A percentile compares a stretch with the other conserved stretches of the same genome.
These are phyloP conservation scores for Threskiornis aethiopicus DNA, from an alignment of 2,797 vertebrate genomes.

Conservation along the genomic window DNA sequence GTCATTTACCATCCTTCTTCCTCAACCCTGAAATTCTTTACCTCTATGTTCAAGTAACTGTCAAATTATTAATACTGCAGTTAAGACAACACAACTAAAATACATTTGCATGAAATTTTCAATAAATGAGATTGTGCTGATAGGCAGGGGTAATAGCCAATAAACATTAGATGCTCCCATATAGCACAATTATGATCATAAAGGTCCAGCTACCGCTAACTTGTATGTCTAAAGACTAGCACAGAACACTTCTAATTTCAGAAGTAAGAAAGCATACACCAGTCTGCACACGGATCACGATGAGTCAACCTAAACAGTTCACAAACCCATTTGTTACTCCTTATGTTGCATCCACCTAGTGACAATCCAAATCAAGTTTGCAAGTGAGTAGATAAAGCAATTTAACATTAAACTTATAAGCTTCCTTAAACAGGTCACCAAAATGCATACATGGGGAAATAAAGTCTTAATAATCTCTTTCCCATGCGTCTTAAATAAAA, in stretches of 20 bases:
- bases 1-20: not conserved
- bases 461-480: not conserved
- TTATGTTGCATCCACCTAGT: not conserved
- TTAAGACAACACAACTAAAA: not conserved
- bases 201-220: not conserved
- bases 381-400: not conserved
- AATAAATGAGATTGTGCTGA: not conserved
- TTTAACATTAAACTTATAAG: not conserved
- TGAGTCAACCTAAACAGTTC: not conserved
- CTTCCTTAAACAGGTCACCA: not conserved
- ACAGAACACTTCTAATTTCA: not conserved
- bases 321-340: not conserved
- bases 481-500: not conserved
- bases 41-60: not conserved
- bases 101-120: not conserved
- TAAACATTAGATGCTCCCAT: not conserved
- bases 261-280: not conserved
- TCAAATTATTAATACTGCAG: not conserved
- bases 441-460: not conserved
- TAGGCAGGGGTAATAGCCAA: not conserved
- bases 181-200: not conserved
- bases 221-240: accelerated
- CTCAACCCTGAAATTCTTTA: not conserved
- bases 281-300: accelerated
- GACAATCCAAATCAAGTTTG: not conserved